A percentile compares a stretch with the other conserved stretches of the same genome.
These are phyloP conservation scores for Aplysina aerophoba DNA, from an alignment of 37 sponge, comb jelly and placozoan genomes.

Conservation along the genomic window DNA sequence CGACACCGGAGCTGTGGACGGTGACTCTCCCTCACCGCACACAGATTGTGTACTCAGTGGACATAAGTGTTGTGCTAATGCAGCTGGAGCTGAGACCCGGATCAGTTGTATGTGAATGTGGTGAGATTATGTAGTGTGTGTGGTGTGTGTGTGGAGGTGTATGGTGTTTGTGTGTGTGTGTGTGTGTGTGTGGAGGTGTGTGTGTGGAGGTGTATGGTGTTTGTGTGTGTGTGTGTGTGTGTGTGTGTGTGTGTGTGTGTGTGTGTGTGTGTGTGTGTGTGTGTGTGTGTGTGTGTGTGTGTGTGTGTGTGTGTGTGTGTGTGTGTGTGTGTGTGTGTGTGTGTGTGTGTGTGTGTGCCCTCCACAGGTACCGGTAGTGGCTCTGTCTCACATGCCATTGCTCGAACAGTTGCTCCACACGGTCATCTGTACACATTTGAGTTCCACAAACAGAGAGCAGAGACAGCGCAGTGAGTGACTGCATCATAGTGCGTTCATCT, in stretches of 20 bases:
- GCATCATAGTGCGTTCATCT: neutral
- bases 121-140: conserved; percentile 30
- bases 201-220: conserved; percentile 22
- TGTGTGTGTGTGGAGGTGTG: conserved; percentile 20
- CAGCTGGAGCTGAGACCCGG: conserved; percentile 90
- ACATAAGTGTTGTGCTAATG: conserved; percentile 80
- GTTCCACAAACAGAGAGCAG: conserved; percentile 87
- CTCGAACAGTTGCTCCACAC: conserved; percentile 84
- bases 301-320: conserved; percentile 37
- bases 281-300: conserved; percentile 14
- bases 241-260: conserved; percentile 19
- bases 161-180: neutral
- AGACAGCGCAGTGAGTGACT: conserved; percentile 61
- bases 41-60: conserved; percentile 92
- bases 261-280: neutral
- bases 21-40: conserved; percentile 93
- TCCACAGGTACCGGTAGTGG: conserved; percentile 94
- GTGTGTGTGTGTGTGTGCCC: conserved; percentile 12
- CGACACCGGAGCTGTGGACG: conserved; percentile 98
- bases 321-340: conserved; percentile 31
- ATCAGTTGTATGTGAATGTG: conserved; percentile 82
- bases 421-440: conserved; percentile 96
- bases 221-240: conserved; percentile 22
- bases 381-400: conserved; percentile 89
- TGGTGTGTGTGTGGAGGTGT: conserved; percentile 8